Evolutionary conservation across 2,888 invertebrate genomes (phyloP), one percentile per base, ranked within the genome.

Genomic region (Anoplius nigerrimus): DNA sequence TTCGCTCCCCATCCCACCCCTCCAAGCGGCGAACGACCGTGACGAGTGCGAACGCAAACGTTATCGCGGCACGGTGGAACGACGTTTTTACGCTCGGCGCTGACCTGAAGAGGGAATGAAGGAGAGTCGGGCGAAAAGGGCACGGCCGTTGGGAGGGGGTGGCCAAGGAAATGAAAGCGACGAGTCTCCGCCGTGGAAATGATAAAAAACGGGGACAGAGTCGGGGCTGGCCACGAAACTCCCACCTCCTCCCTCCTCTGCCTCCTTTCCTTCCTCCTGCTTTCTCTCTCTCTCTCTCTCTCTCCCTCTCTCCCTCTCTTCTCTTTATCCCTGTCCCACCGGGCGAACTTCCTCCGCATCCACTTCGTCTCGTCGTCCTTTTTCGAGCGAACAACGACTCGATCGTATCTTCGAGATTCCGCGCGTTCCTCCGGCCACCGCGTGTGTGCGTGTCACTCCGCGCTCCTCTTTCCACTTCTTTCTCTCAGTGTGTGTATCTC

Each of bases 381-480:
- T 18, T 48, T 48, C 48, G 48, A 18, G 16, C 48, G 18, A n/a
- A 48, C 48, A 48, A 48, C 48, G 18, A 48, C 16, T 2, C 48
- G 48, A 48, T 48, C 48, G 48, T 48, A 48, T 18, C 18, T 48
- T 48, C 48, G 16, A 48, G 48, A 48, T 48, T 48, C 48, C 48
- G 18, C n/a, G 48, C 48, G 48, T 13, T 48, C 18, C 45, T 45
- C 45, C 6, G 24, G 11, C 16, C 18, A 4, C 8, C 48, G 48
- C n/a, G 18, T 48, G 48, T 48, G 48, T 48, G 16, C 48, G 18
- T 16, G 5, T 18, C 48, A 2, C n/a, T 16, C 5, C 18, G 8
- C 48, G 42, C 42, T 42, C 48, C 20, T 57, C 43, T 20, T 16
- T 76, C 64, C 70, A 60, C 11, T 3, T 16, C n/a, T 45, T 6